Conservation (phyloP, 2,113 vertebrate species). For the Pithys albifrons region DNA sequence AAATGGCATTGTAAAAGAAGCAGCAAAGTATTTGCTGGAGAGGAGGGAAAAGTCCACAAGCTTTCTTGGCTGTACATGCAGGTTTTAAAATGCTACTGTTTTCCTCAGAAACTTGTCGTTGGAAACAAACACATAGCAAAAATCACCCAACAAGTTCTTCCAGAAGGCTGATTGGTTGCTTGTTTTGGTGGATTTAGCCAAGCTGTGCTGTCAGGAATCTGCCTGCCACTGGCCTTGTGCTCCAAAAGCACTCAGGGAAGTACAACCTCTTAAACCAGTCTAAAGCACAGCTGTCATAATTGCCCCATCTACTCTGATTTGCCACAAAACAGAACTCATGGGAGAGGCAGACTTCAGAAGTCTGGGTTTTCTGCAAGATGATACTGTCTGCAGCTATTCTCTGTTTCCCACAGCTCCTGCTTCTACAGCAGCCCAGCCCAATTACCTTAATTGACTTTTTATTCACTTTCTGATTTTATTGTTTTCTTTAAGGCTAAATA, state of each 20-base stretch:
- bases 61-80: not conserved
- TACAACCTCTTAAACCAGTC: not conserved
- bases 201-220: not conserved
- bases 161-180: not conserved
- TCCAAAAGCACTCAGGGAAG: not conserved
- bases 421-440: not conserved
- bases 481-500: not conserved
- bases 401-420: not conserved
- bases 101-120: not conserved
- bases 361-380: not conserved
- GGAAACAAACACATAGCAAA: not conserved
- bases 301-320: not conserved
- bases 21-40: slow-evolving; percentile 17
- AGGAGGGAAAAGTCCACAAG: slow-evolving; percentile 6
- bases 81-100: not conserved
- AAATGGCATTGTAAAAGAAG: slow-evolving; percentile 20
- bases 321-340: not conserved
- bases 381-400: not conserved
- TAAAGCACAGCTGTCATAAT: slow-evolving; percentile 12
- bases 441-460: not conserved
- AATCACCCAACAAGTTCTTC: not conserved
- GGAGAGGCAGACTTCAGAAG: not conserved
- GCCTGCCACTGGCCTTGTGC: not conserved
- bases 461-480: not conserved
- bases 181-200: not conserved